A percentile compares a stretch with the other conserved stretches of the same genome.
These are phyloP conservation scores for Xestoiulus laeticollis DNA, from an alignment of 2,888 invertebrate species.

Conservation along the genomic window DNA sequence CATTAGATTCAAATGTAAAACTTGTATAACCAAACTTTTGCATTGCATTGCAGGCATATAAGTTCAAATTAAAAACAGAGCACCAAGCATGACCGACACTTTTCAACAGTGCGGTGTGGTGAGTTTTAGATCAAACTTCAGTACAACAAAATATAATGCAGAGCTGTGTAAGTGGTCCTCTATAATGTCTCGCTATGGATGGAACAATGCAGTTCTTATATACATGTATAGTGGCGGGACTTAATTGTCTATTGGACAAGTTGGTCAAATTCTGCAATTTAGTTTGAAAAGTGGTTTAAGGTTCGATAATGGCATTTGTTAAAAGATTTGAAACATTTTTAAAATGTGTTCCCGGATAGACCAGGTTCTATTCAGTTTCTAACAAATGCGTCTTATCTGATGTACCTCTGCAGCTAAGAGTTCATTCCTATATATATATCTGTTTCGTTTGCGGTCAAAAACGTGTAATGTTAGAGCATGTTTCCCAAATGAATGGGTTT, in stretches of 20 bases:
- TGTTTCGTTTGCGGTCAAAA: constrained; percentile 35
- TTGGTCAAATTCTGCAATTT: background rate
- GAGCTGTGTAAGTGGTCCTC: background rate
- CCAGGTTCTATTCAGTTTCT: background rate
- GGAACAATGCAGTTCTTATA: background rate
- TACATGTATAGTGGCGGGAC: background rate
- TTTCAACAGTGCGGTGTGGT: too few species aligned
- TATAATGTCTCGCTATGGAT: background rate
- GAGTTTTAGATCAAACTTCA: too few species aligned
- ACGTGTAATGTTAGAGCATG: constrained; percentile 40
- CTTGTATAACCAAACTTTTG: too few species aligned
- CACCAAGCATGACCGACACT: too few species aligned
- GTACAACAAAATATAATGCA: too few species aligned
- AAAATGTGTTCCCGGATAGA: background rate
- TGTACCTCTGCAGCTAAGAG: constrained; percentile 11
- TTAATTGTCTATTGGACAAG: background rate
- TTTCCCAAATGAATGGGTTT: constrained; percentile 15
- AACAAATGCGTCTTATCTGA: constrained; percentile 19
- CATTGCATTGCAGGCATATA: too few species aligned
- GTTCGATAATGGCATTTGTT: background rate
- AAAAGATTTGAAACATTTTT: background rate
- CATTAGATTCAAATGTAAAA: too few species aligned
- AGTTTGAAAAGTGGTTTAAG: background rate
- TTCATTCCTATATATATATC: constrained; percentile 15
- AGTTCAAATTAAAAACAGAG: too few species aligned